Base-by-base conservation (phyloP, 1,140 invertebrate species). In the Drosophila micromelanica region DNA sequence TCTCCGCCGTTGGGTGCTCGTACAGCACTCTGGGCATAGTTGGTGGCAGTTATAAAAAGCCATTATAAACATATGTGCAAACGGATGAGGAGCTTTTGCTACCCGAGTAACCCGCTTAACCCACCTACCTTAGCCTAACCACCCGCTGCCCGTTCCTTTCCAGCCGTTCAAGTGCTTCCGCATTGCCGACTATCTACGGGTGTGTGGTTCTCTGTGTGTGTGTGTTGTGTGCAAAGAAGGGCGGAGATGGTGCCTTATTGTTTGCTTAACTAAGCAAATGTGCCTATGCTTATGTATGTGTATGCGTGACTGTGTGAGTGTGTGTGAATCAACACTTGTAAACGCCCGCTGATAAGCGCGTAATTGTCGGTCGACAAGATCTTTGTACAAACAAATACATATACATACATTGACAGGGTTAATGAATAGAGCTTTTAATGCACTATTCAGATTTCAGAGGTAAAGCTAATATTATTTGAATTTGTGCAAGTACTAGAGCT, bases 21-120 rank as follows among this genome's bases (percentile, higher is more conserved):
- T 13, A 35, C 42, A 48, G 17, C 30, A 51, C 35, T 71, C 38
- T 37, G 37, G 38, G 61, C 55, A 43, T 56, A 49, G 49, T 70
- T 70, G 71, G 15, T 72, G 82, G 79, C 84, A 61, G 79, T 84
- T 82, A 86, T 65, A 76, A 87, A 80, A 77, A 69, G 69, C 76
- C 79, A 87, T 87, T 87, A 89, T 73, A 82, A 87, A 70, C 82
- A 87, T 87, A 87, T 87, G 84, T 87, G 79, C 49, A 45, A 63
- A 54, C 54, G 70, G 62, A 62, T 65, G 38, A 60, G 42, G 52
- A 55, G n/a, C 37, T 23, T 20, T 43, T 51, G n/a, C 38, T 27
- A 38, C 42, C 32, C 15, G 8, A 12, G 13, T 17, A 23, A 48
- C 6, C 11, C 15, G 9, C 42, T 17, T n/a, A 15, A 15, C 27